Evolutionary conservation across 2,113 vertebrate genomes (phyloP).

Genomic region (Pterocles gutturalis): DNA sequence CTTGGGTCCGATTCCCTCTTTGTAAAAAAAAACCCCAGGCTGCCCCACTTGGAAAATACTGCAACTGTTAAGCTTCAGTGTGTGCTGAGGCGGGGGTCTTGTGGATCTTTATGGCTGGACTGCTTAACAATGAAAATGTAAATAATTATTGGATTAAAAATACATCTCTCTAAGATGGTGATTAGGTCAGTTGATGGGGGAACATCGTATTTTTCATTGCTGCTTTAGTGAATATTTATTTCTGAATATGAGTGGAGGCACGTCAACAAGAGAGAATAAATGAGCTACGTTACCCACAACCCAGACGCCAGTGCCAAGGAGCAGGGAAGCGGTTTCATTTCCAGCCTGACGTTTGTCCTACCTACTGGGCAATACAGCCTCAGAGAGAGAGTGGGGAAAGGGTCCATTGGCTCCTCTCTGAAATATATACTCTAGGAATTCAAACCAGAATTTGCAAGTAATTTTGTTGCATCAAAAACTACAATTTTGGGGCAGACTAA

Average conservation of each 20-base stretch:
- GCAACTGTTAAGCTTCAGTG: not conserved
- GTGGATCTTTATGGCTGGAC: not conserved
- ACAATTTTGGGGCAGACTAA: not conserved
- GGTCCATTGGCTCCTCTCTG: not conserved
- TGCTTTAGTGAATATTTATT: not conserved
- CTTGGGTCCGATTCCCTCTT: not conserved
- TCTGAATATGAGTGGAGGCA: not conserved
- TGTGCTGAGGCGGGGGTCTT: not conserved
- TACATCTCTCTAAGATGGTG: not conserved
- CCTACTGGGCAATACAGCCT: not conserved
- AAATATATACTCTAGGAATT: not conserved
- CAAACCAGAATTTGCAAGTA: not conserved
- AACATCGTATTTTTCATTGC: not conserved
- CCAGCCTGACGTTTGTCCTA: not conserved
- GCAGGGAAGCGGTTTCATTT: accelerated
- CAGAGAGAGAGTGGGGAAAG: not conserved
- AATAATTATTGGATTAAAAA: not conserved
- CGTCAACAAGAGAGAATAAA: not conserved
- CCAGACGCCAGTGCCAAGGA: not conserved
- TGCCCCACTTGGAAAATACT: not conserved
- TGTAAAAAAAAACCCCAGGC: no score
- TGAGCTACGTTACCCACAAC: not conserved
- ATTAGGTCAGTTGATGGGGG: not conserved
- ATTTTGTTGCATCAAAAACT: not conserved
- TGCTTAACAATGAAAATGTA: not conserved